Evolutionary conservation across 2,113 vertebrate genomes (phyloP).

Genomic region (Nothoprocta pentlandii): DNA sequence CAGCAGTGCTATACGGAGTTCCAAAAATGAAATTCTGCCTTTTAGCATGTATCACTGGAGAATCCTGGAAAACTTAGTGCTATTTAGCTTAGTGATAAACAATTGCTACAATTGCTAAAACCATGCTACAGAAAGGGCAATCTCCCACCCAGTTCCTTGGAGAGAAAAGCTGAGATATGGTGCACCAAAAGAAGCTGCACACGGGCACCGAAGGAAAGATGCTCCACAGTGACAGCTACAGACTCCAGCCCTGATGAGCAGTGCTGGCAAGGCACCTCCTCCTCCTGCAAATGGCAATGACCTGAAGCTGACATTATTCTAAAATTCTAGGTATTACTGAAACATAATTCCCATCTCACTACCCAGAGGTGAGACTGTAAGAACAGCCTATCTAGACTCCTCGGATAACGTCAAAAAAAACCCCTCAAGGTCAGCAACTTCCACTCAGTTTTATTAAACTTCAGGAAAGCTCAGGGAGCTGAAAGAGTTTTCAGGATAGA

Average conservation of each 20-base stretch:
- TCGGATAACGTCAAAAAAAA: not conserved
- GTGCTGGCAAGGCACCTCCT: not conserved
- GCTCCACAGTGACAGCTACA: not conserved
- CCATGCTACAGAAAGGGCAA: not conserved
- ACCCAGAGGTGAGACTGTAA: not conserved
- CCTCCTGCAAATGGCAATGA: not conserved
- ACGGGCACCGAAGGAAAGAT: not conserved
- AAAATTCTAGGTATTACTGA: not conserved
- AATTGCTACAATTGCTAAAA: not conserved
- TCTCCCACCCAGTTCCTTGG: not conserved
- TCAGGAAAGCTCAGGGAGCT: not conserved
- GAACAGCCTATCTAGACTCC: not conserved
- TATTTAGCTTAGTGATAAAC: not conserved
- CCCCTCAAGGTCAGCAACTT: not conserved
- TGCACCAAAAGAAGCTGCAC: not conserved
- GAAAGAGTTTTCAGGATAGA: not conserved
- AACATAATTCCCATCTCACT: not conserved
- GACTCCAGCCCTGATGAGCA: not conserved
- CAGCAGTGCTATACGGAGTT: not conserved
- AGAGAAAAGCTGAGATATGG: not conserved
- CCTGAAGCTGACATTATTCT: rapidly evolving
- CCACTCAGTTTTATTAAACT: not conserved
- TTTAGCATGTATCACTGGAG: not conserved
- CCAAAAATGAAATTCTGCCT: not conserved
- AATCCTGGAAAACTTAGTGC: not conserved